A percentile compares a stretch with the other conserved stretches of the same genome.
Conservation (phyloP, 2,797 vertebrate species). For the Scolopax rusticola region DNA sequence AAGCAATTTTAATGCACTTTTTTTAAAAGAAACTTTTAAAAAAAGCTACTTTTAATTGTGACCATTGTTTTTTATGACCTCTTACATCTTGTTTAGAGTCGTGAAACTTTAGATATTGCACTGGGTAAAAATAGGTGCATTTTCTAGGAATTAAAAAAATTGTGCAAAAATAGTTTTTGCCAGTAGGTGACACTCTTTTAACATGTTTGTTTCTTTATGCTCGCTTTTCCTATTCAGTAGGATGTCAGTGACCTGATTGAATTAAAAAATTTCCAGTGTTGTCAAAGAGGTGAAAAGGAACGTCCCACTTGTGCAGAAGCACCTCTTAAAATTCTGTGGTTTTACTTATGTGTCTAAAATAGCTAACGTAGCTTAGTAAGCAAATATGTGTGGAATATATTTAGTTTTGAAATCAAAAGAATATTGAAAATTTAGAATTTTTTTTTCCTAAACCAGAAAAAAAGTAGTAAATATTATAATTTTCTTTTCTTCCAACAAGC, state of each 20-base stretch:
- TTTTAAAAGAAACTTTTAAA: not conserved
- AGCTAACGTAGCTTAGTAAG: not conserved
- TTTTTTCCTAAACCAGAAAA: not conserved
- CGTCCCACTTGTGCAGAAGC: not conserved
- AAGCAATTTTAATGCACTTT: not conserved
- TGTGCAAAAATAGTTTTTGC: not conserved
- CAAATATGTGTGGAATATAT: not conserved
- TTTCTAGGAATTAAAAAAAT: not conserved
- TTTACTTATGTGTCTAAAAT: not conserved
- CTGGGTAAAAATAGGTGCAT: not conserved
- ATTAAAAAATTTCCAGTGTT: not conserved
- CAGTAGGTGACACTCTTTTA: slow-evolving; percentile 38
- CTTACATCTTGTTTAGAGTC: not conserved
- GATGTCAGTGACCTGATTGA: not conserved
- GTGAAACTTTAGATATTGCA: not conserved
- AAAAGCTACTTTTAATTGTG: not conserved
- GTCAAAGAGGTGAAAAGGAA: not conserved
- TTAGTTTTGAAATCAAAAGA: not conserved
- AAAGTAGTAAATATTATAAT: accelerated
- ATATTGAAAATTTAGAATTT: not conserved
- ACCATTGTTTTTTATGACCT: not conserved
- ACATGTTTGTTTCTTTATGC: not conserved
- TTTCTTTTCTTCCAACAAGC: not conserved
- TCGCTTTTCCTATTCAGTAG: not conserved
- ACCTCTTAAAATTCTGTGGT: not conserved